These are phyloP conservation scores for Limosa lapponica DNA, from an alignment of 2,797 vertebrate genomes.

Conservation along the genomic window DNA sequence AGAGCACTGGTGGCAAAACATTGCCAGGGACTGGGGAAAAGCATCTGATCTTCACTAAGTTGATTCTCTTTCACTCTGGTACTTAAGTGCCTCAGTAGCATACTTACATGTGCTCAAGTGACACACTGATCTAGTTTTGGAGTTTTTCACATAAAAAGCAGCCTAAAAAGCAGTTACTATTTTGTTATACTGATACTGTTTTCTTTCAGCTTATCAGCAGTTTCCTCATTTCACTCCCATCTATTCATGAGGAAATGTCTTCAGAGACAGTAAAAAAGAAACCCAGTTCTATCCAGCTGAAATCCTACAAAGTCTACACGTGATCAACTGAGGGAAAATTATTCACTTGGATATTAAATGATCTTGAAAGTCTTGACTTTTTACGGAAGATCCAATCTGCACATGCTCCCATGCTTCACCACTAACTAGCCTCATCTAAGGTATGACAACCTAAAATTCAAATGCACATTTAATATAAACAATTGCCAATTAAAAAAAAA, in stretches of 20 bases:
- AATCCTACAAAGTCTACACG: background rate
- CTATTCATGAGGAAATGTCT: background rate
- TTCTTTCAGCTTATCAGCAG: background rate
- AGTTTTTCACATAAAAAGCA: background rate
- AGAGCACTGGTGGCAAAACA: background rate
- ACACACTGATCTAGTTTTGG: background rate
- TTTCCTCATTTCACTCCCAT: background rate
- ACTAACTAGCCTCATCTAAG: background rate
- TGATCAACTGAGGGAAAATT: background rate
- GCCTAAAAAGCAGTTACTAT: background rate
- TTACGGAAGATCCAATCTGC: background rate
- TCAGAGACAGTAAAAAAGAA: background rate
- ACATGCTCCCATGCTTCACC: background rate
- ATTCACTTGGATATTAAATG: background rate
- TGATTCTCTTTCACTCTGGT: background rate
- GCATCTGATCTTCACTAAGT: background rate
- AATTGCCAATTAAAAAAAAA: background rate
- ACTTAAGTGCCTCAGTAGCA: background rate
- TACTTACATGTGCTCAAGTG: background rate
- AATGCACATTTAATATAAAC: background rate
- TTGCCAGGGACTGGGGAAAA: background rate
- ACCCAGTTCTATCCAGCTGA: background rate
- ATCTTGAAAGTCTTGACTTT: background rate
- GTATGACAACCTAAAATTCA: background rate
- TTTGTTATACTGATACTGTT: background rate